Conservation (phyloP, 2,113 vertebrate species). For the Crotalus helleri region DNA sequence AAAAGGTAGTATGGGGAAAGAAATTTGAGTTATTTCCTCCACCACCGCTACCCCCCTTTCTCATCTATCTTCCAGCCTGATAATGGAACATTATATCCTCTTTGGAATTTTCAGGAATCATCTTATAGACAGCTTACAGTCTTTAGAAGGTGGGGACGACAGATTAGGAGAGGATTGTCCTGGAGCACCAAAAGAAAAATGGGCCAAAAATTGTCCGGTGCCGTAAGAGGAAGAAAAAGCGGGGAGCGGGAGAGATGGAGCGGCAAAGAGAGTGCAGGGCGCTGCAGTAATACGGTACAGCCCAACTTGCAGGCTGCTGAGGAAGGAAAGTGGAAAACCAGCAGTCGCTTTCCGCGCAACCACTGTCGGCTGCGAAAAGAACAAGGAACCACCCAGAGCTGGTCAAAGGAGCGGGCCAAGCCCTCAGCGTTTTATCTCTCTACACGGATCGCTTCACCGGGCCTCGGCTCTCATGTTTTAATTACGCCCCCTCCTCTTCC, state of each 20-base stretch:
- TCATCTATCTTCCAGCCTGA: conserved; percentile 59
- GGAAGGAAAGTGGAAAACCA: not conserved
- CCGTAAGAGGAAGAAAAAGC: not conserved
- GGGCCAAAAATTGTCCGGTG: not conserved
- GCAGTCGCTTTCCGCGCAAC: not conserved
- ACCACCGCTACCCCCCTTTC: conserved; percentile 34
- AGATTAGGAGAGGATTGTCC: conserved; percentile 20
- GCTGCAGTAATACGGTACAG: not conserved
- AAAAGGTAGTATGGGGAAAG: conserved; percentile 33
- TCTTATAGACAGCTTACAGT: conserved; percentile 52
- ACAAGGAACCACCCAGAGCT: not conserved
- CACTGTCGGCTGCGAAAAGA: not conserved
- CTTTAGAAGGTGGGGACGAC: conserved; percentile 27
- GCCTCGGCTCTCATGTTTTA: conserved; percentile 40
- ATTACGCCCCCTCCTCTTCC: not conserved
- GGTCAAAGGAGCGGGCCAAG: conserved; percentile 20
- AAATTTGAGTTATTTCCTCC: conserved; percentile 34
- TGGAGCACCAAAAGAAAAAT: conserved; percentile 8
- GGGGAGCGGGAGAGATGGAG: not conserved
- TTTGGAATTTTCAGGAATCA: conserved; percentile 56
- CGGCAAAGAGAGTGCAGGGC: conserved; percentile 5
- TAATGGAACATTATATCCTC: conserved; percentile 42
- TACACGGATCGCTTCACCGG: conserved; percentile 38
- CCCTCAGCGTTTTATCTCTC: not conserved
- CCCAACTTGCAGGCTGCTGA: not conserved